Evolutionary conservation across 1,140 invertebrate species (phyloP).

Genomic region (Penaeus japonicus): DNA sequence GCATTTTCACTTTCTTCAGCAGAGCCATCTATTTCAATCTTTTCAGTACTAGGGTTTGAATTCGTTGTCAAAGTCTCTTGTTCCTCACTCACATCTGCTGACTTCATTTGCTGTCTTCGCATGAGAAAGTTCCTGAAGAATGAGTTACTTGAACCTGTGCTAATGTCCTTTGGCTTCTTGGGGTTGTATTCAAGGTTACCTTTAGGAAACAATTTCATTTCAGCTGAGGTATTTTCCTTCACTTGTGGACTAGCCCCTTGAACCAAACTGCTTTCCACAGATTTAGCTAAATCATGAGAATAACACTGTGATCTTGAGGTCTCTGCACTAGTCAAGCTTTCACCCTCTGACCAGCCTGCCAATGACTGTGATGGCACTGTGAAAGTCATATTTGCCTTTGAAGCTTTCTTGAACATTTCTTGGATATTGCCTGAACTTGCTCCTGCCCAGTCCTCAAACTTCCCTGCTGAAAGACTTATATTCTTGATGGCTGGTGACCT

Average conservation of each 20-base stretch:
- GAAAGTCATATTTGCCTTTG: not conserved
- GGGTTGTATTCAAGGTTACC: too few species aligned
- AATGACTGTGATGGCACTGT: not conserved
- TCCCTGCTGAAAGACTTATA: conserved; percentile 79
- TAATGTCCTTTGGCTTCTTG: too few species aligned
- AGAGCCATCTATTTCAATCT: not conserved
- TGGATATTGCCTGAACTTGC: conserved; percentile 61
- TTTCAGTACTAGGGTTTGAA: not conserved
- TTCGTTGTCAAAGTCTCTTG: not conserved
- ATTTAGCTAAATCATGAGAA: too few species aligned
- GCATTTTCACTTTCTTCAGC: conserved; percentile 11
- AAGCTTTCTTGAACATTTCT: conserved; percentile 60
- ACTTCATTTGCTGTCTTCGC: not conserved
- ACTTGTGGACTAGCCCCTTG: not conserved
- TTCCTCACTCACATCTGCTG: not conserved
- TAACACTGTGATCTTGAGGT: not conserved
- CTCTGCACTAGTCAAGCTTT: not conserved
- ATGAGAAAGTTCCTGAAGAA: conserved; percentile 39
- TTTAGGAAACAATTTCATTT: not conserved
- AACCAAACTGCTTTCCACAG: not conserved
- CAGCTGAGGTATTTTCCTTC: not conserved
- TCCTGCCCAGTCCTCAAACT: conserved; percentile 76
- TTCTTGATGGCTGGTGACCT: conserved; percentile 70
- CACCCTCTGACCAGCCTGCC: not conserved
- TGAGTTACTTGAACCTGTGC: conserved; percentile 21